phyloP scores from a whole-genome alignment of 2,888 invertebrate genomes.

The Rhorus exstirpatorius region DNA sequence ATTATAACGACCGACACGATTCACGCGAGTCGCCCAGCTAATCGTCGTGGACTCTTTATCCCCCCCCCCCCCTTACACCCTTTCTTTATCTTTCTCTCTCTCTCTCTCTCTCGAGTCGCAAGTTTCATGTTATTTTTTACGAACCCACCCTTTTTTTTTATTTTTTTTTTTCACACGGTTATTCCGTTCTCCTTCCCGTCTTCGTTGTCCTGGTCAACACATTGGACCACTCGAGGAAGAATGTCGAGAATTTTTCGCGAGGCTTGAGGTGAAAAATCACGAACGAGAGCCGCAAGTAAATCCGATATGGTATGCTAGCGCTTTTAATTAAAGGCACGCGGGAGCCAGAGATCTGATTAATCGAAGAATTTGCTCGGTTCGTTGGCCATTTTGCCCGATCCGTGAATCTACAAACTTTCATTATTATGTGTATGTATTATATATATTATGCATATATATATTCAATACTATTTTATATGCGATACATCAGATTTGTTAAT shows the following conservation, averaged over 20 bases:
- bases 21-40: slow-evolving; percentile 51
- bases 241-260: slow-evolving; percentile 33
- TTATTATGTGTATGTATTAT: neutral
- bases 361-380: slow-evolving; percentile 74
- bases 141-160: neutral
- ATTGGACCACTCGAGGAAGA: neutral
- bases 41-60: slow-evolving; percentile 38
- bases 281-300: slow-evolving; percentile 68
- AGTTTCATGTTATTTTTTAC: neutral
- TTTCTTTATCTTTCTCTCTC: slow-evolving; percentile 34
- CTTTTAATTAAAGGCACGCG: slow-evolving; percentile 76
- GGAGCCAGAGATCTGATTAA: slow-evolving; percentile 70
- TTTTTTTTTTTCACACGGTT: neutral
- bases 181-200: neutral
- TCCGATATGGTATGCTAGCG: slow-evolving; percentile 67
- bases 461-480: neutral
- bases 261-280: slow-evolving; percentile 3
- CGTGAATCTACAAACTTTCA: slow-evolving; percentile 4
- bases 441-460: too few relatives aligned
- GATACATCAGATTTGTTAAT: slow-evolving; percentile 44
- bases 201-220: too few relatives aligned
- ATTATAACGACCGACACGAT: slow-evolving; percentile 65
- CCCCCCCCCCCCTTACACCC: too few relatives aligned
- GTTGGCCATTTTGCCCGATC: slow-evolving; percentile 70
- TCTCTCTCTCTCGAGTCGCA: slow-evolving; percentile 17